A percentile compares a stretch with the other conserved stretches of the same genome.
Conservation (phyloP, 2,797 vertebrate species). For the Acanthopagrus latus region DNA sequence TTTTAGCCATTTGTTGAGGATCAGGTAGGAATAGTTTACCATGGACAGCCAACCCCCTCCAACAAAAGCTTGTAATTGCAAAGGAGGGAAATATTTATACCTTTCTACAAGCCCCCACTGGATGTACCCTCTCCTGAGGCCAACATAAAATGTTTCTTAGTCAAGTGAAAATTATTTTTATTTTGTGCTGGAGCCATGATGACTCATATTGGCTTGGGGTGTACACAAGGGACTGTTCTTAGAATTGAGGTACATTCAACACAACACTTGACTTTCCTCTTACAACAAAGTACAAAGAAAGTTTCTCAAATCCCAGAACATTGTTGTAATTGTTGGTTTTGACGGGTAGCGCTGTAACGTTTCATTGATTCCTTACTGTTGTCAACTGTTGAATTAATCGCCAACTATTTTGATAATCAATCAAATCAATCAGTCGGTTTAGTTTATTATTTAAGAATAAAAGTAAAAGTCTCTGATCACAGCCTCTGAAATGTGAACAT, state of each 20-base stretch:
- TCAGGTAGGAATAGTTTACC: conserved; percentile 1
- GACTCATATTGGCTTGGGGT: conserved; percentile 20
- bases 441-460: no score
- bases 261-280: neutral
- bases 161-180: conserved; percentile 25
- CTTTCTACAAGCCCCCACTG: neutral
- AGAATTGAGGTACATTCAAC: neutral
- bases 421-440: no score
- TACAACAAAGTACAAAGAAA: conserved; percentile 11
- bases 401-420: no score
- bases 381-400: no score
- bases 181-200: neutral
- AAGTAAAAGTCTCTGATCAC: no score
- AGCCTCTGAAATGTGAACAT: no score
- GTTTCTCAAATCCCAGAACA: neutral
- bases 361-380: no score
- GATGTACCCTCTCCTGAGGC: neutral
- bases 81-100: conserved; percentile 16
- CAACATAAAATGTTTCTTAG: conserved; percentile 5
- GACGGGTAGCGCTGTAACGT: no score
- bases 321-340: no score
- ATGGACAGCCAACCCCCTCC: conserved; percentile 2
- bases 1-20: neutral
- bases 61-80: conserved; percentile 49
- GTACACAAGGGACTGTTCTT: neutral